phyloP scores from a whole-genome alignment of 30 jellyfish, hydroid and myxozoan genomes.

The Chrysaora quinquecirrha region DNA sequence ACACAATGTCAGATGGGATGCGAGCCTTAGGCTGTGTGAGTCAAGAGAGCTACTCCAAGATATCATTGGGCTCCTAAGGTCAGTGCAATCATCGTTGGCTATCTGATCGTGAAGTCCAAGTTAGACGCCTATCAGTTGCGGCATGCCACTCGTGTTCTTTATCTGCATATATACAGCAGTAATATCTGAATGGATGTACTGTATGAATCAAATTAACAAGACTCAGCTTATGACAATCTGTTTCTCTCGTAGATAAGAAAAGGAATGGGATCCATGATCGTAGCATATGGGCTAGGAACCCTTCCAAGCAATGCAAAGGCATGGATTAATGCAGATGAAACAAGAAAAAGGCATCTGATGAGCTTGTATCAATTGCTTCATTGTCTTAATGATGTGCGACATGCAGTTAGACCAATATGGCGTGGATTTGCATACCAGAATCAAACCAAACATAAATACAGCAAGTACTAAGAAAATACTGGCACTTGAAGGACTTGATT shows the following conservation, averaged over 20 bases:
- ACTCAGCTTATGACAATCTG: too few relatives aligned
- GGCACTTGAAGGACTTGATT: neutral
- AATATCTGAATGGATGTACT: too few relatives aligned
- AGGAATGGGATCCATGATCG: constrained; percentile 12
- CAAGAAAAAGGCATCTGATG: neutral
- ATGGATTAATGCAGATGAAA: constrained; percentile 11
- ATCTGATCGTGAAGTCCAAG: too few relatives aligned
- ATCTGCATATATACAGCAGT: too few relatives aligned
- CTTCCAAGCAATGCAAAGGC: constrained; percentile 45
- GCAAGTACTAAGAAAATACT: neutral
- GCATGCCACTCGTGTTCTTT: too few relatives aligned
- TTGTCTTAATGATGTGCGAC: constrained; percentile 24
- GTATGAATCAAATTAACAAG: too few relatives aligned
- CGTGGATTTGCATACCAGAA: neutral
- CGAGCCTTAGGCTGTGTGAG: too few relatives aligned
- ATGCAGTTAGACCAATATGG: neutral
- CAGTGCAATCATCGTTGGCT: too few relatives aligned
- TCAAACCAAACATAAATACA: neutral
- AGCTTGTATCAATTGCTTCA: constrained; percentile 22
- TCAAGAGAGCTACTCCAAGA: too few relatives aligned
- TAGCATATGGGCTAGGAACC: constrained; percentile 47
- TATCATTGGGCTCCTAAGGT: too few relatives aligned
- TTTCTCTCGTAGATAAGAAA: constrained; percentile 5
- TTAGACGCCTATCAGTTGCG: too few relatives aligned
- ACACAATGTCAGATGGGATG: too few relatives aligned